Evolutionary conservation across 2,113 vertebrate species (phyloP).

Genomic region (Tylochromis polylepis): DNA sequence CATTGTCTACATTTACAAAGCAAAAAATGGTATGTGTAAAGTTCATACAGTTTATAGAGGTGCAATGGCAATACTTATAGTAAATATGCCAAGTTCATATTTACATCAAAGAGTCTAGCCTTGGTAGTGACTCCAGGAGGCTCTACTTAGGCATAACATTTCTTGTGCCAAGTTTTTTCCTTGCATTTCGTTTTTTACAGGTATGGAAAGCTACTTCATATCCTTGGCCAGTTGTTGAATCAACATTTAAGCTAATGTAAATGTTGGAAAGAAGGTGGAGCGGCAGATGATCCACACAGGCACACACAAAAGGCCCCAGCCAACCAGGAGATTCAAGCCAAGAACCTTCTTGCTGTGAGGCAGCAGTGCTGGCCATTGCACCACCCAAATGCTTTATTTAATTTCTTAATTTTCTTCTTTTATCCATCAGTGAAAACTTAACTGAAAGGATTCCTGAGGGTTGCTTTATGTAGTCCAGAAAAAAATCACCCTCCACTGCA

Average conservation of each 20-base stretch:
- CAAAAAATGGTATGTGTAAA: not conserved
- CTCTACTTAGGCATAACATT: not conserved
- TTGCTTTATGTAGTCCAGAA: not conserved
- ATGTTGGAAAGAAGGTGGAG: not conserved
- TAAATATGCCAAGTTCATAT: not conserved
- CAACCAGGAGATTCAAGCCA: not conserved
- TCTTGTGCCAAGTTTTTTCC: not conserved
- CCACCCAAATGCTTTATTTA: not conserved
- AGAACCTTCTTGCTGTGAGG: not conserved
- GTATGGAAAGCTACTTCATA: not conserved
- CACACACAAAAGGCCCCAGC: not conserved
- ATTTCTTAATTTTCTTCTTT: not conserved
- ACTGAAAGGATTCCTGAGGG: not conserved
- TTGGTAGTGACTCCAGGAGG: not conserved
- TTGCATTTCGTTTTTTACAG: not conserved
- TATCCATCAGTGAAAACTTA: not conserved
- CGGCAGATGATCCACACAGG: not conserved
- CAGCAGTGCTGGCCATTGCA: not conserved
- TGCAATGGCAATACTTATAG: not conserved
- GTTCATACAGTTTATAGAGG: not conserved
- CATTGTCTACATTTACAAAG: not conserved
- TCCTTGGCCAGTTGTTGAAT: not conserved
- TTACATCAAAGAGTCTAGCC: not conserved
- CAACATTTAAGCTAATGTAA: not conserved
- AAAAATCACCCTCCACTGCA: not conserved